A percentile compares a stretch with the other conserved stretches of the same genome.
Conservation (phyloP, 35 echinoderm and acorn worm genomes). For the Anneissia japonica region DNA sequence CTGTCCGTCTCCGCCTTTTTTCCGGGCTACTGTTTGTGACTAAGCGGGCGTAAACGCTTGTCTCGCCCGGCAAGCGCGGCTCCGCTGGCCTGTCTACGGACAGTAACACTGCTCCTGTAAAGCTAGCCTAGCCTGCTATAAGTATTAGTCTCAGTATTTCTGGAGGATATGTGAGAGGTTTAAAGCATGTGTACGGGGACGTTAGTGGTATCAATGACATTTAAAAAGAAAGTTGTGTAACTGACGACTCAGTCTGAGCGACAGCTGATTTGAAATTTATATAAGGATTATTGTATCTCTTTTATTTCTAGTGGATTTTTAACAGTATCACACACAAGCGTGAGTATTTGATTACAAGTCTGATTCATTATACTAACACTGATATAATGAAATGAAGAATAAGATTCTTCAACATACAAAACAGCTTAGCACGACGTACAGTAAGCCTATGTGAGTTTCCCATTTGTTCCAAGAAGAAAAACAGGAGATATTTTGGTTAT, state of each 20-base stretch:
- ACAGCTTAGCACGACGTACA: not conserved
- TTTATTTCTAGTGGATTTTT: not conserved
- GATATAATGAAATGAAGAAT: not conserved
- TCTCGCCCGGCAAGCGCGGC: not conserved
- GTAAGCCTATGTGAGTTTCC: too few species aligned
- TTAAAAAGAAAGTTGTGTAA: not conserved
- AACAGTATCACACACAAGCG: not conserved
- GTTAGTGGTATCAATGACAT: not conserved
- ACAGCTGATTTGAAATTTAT: not conserved
- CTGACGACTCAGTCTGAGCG: not conserved
- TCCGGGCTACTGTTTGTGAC: not conserved
- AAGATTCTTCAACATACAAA: not conserved
- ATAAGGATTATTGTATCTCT: not conserved
- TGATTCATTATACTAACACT: not conserved
- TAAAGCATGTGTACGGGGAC: not conserved
- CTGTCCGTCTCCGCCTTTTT: not conserved
- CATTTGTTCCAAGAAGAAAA: too few species aligned
- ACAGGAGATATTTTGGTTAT: too few species aligned
- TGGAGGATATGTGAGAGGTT: not conserved
- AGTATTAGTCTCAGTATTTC: not conserved
- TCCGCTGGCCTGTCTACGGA: not conserved
- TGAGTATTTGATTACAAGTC: not conserved
- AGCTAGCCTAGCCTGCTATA: not conserved
- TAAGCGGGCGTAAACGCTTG: not conserved
- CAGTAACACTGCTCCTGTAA: not conserved